Conservation (phyloP, 2,113 vertebrate genomes). For the Hyaena hyaena region DNA sequence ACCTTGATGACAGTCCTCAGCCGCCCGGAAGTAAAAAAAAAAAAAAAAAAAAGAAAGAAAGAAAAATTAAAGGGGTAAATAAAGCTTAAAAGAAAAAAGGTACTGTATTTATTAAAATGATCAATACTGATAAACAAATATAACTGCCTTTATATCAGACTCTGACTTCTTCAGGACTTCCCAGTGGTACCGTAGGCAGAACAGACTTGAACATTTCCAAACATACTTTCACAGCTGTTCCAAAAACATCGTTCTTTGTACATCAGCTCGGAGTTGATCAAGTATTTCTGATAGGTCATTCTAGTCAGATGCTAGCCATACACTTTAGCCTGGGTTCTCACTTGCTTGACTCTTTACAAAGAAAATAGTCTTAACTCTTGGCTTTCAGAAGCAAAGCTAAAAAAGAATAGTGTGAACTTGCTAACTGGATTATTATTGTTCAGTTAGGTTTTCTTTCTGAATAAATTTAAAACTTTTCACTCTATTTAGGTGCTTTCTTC, state of each 20-base stretch:
- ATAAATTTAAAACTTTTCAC: conserved; percentile 75
- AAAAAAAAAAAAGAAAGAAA: neutral
- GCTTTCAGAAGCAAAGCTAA: conserved; percentile 77
- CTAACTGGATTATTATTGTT: conserved; percentile 82
- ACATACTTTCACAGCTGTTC: neutral
- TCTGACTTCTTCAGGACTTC: neutral
- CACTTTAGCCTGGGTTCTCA: conserved; percentile 57
- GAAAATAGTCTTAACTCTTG: conserved; percentile 78
- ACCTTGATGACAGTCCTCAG: neutral
- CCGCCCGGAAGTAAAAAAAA: neutral
- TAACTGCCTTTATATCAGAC: neutral
- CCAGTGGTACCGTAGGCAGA: neutral
- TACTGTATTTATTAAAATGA: neutral
- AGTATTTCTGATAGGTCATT: conserved; percentile 63
- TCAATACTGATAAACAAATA: conserved; percentile 5
- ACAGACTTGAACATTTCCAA: conserved; percentile 32
- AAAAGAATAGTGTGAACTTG: conserved; percentile 81
- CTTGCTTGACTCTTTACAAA: conserved; percentile 75
- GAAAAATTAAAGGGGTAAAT: neutral
- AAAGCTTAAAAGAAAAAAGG: conserved; percentile 4
- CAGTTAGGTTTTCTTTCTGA: conserved; percentile 55
- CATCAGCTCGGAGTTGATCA: neutral
- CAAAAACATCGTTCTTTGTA: neutral
- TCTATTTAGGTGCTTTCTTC: conserved; percentile 69
- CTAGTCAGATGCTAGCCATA: neutral